Evolutionary conservation across 2,113 vertebrate species (phyloP).

Genomic region (Edolisoma coerulescens): DNA sequence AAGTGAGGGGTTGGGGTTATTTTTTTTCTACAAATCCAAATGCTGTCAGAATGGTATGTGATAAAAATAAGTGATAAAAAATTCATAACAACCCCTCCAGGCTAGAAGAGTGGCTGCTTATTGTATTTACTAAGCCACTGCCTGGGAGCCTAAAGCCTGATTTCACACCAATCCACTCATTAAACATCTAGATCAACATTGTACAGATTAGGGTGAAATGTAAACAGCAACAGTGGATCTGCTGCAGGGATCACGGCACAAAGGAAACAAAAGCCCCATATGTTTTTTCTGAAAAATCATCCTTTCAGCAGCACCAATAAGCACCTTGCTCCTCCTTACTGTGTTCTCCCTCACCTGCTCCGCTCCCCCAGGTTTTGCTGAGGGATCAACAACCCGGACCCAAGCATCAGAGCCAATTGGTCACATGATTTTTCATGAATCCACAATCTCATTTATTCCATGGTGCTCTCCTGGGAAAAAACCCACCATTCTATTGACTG

Average conservation of each 20-base stretch:
- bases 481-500: not conserved
- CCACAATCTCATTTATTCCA: not conserved
- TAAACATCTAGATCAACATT: conserved; percentile 55
- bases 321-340: not conserved
- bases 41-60: not conserved
- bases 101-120: conserved; percentile 19
- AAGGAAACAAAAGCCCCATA: not conserved
- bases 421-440: not conserved
- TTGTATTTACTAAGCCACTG: conserved; percentile 51
- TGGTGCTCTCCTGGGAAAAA: not conserved
- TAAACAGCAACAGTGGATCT: not conserved
- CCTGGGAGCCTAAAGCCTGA: conserved; percentile 32
- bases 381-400: not conserved
- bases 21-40: not conserved
- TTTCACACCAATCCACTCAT: conserved; percentile 51
- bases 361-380: not conserved
- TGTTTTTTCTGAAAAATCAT: not conserved
- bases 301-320: not conserved
- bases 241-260: not conserved
- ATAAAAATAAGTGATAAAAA: conserved; percentile 37
- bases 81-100: conserved; percentile 27
- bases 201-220: conserved; percentile 29
- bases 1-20: not conserved
- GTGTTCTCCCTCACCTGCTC: conserved; percentile 5
- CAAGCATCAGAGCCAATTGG: not conserved